Base-by-base conservation (phyloP, 2,888 invertebrate species). In the Myopa tessellatipennis region DNA sequence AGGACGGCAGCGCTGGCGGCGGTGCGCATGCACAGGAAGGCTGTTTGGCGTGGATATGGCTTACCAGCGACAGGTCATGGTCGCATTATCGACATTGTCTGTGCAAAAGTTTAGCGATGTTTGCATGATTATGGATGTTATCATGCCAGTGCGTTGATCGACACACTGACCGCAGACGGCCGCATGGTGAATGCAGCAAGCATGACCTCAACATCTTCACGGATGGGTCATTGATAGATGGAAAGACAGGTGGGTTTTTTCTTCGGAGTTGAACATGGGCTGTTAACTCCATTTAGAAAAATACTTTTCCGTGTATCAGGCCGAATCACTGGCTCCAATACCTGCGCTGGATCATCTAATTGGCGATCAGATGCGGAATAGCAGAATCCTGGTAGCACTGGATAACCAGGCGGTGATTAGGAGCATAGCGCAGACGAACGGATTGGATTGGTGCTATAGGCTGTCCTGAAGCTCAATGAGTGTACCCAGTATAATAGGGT, bases 301-400 rank as follows among this genome's bases (percentile, higher is more conserved):
- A 5, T 71, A 71, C 26, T 50, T 71, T 4, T 52, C 71, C 26
- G 52, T 71, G 4, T 71, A 52, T 52, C 52, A 71, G 50, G 26
- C 55, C 4, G 71, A 71, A 50, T 4, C 50, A 14, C 18, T 71
- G 71, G 71, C 45, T 18, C 18, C 36, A 34, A 5, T 26, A 50
- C 40, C 5, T 50, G 70, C 70, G n/a, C 69, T 69, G n/a, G 69
- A 69, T 69, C 40, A 69, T 40, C 69, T 69, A n/a, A 16, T 69
- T 10, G 69, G 26, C 7, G n/a, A 34, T 69, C 40, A 36, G 14
- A 14, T 52, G 52, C 8, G 14, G 5, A 58, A 58, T 58, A 16
- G 10, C 4, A 58, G 10, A 12, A 58, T 58, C 10, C 58, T 58
- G 58, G 4, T n/a, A n/a, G n/a, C n/a, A n/a, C n/a, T n/a, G n/a